Base-by-base conservation (phyloP, 2,113 vertebrate genomes). In the Daphoenositta chrysoptera region DNA sequence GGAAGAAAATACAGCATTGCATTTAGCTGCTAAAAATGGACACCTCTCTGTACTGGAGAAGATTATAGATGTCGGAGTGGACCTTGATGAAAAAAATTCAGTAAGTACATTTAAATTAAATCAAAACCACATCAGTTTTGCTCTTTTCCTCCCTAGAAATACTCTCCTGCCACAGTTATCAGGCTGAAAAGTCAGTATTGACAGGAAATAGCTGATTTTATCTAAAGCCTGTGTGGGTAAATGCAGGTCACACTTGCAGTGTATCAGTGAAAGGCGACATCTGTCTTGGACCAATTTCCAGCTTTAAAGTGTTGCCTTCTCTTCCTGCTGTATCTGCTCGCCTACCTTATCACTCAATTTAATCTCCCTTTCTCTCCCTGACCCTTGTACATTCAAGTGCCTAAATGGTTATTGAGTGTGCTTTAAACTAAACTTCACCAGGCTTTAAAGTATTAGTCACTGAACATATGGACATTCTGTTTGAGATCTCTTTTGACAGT, bases 1-100 rank as follows among this genome's bases (percentile, higher is more conserved):
- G 99, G 98, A 99, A 70, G 97, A 98, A 90, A 98, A 99, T 92
- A 98, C 98, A 2, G 98, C 98, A 7, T 86, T 99, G 47, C 99
- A 99, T 95, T 97, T 99, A 72, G 98, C 98, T 69, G 98, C 98
- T 4, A 96, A 95, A 93, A 96, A 92, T 15, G 99, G 99, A 13
- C 98, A 98, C 37, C 23, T 89, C 9, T 95, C 97, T 3, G 98
- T 99, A 68, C 94, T 99, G 45, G 98, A 97, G 96, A 98, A 96
- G 95, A 98, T 99, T 7, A 23, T 99, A 80, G 98, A 98, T 63
- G 95, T 97, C 0, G 96, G 98, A 88, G 94, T 98, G 48, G 97
- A 97, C 40, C 89, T 98, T 12, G 98, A 99, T 68, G 98, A 98
- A 53, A 98, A 87, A 86, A 99, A 99, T 39, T 53, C 10, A 15